phyloP scores from a whole-genome alignment of 2,113 vertebrate species.

The Otus sunia region DNA sequence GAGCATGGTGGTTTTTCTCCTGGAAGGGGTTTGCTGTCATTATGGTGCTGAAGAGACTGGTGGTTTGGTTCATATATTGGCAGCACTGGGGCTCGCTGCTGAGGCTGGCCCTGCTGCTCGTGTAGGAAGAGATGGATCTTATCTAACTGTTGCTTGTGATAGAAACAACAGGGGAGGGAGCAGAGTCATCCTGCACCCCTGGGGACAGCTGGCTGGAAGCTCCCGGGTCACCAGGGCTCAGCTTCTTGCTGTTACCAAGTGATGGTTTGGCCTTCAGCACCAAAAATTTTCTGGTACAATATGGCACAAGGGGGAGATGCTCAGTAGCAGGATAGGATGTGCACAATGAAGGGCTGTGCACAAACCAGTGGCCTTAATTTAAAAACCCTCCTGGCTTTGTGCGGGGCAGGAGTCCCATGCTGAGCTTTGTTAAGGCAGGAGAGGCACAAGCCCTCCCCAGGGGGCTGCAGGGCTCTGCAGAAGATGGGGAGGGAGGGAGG shows the following conservation, averaged over 20 bases:
- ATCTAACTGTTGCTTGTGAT: neutral
- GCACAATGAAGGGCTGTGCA: neutral
- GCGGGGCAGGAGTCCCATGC: neutral
- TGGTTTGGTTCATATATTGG: rapidly evolving
- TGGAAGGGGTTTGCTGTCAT: neutral
- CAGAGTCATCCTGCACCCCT: neutral
- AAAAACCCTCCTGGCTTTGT: neutral
- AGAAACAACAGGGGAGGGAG: neutral
- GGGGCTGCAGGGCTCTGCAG: neutral
- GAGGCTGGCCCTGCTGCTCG: neutral
- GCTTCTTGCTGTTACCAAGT: neutral
- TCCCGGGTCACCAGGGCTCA: neutral
- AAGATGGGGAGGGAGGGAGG: neutral
- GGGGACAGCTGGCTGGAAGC: neutral
- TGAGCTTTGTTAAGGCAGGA: neutral
- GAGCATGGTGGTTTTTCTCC: neutral
- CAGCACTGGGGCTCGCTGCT: rapidly evolving
- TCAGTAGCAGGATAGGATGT: rapidly evolving
- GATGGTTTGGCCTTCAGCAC: rapidly evolving
- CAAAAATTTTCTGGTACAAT: neutral
- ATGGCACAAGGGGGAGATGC: neutral
- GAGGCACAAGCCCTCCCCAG: neutral
- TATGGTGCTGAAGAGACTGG: rapidly evolving
- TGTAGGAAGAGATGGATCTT: neutral
- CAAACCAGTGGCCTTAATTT: neutral